Evolutionary conservation across 2,797 vertebrate genomes (phyloP).

Genomic region (Salarias fasciatus): DNA sequence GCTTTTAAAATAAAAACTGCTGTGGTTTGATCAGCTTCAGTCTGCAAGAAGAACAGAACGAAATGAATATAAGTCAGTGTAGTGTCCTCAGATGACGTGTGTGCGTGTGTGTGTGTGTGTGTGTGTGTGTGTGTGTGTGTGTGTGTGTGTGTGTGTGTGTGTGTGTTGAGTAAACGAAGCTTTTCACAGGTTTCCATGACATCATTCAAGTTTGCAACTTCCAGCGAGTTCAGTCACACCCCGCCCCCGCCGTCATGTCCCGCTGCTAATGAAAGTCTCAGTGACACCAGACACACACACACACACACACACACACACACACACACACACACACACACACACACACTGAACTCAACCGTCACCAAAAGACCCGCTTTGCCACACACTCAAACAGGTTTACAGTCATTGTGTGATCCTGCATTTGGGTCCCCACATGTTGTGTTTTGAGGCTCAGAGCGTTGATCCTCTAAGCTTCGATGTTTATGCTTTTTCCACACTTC

Average conservation of each 20-base stretch:
- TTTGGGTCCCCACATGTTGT: too few relatives aligned
- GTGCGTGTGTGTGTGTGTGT: slow-evolving; percentile 5
- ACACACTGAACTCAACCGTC: slow-evolving; percentile 12
- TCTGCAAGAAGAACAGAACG: too few relatives aligned
- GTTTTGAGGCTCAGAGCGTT: too few relatives aligned
- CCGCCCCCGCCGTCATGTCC: slow-evolving; percentile 43
- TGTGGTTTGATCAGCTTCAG: too few relatives aligned
- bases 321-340: slow-evolving; percentile 19
- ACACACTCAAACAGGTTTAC: too few relatives aligned
- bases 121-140: slow-evolving; percentile 7
- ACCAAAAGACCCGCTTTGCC: too few relatives aligned
- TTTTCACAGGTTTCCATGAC: slow-evolving; percentile 50
- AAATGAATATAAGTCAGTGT: too few relatives aligned
- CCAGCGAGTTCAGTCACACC: slow-evolving; percentile 44
- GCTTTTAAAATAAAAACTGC: too few relatives aligned
- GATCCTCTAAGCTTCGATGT: too few relatives aligned
- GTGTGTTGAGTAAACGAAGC: slow-evolving; percentile 9
- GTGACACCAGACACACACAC: not conserved
- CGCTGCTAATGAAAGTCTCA: slow-evolving; percentile 49
- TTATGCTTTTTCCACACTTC: too few relatives aligned
- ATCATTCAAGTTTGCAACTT: slow-evolving; percentile 40
- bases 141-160: not conserved
- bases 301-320: slow-evolving; percentile 14
- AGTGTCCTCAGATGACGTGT: too few relatives aligned
- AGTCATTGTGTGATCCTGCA: too few relatives aligned